Percentiles rank a stretch among this genome's conserved stretches.
Conservation (phyloP, 2,888 invertebrate species). For the Tromatobia lineatoria region DNA sequence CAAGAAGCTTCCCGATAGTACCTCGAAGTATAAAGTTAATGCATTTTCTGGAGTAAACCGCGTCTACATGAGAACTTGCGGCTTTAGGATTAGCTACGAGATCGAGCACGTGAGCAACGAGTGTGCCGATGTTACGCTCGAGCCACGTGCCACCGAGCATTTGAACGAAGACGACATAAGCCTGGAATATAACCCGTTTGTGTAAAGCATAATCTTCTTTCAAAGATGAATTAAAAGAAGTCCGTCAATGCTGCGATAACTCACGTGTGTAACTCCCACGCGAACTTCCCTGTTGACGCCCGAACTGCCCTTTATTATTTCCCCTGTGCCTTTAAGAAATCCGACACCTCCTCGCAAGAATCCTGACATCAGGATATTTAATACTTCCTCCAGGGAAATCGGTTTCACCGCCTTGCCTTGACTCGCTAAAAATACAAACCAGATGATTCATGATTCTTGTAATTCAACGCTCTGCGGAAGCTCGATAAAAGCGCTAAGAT, state of each 20-base stretch:
- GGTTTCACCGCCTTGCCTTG: constrained; percentile 89
- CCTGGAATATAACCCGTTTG: constrained; percentile 86
- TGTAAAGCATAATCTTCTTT: constrained; percentile 12
- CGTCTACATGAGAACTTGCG: constrained; percentile 98
- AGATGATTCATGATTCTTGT: constrained; percentile 25
- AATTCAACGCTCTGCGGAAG: neutral
- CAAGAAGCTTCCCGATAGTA: constrained; percentile 96
- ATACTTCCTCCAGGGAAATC: constrained; percentile 95
- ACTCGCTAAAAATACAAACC: constrained; percentile 84
- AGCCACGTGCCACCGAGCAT: constrained; percentile 98
- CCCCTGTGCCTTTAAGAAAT: constrained; percentile 96
- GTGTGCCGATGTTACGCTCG: constrained; percentile 94
- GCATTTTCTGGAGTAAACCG: constrained; percentile 98
- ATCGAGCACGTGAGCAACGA: constrained; percentile 96
- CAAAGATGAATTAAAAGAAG: constrained; percentile 17
- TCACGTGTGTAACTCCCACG: constrained; percentile 98
- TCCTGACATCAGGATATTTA: constrained; percentile 96
- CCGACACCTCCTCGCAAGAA: constrained; percentile 97
- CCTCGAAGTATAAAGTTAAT: constrained; percentile 97
- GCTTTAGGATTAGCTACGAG: constrained; percentile 98
- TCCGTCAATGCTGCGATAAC: constrained; percentile 79
- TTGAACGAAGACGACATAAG: constrained; percentile 98
- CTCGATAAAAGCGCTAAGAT: constrained; percentile 6
- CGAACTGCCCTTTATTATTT: constrained; percentile 98
- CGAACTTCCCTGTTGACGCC: constrained; percentile 98